Evolutionary conservation across 2,888 invertebrate genomes (phyloP), one percentile per base, ranked within the genome.

Genomic region (Folsomia manolachei): DNA sequence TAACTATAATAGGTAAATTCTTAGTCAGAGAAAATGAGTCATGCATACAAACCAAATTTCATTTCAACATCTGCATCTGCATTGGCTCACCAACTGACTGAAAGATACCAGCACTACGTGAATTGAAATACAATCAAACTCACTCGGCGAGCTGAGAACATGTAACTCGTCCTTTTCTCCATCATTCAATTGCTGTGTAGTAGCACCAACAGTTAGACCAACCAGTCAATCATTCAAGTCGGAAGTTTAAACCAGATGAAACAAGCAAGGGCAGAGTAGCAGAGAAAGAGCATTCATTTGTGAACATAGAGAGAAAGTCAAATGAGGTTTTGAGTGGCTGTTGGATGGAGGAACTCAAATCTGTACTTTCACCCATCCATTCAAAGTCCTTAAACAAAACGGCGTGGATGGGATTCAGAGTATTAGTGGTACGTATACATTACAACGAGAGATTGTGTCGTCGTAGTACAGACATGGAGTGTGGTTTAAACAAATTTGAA

Each of bases 241-340:
- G 39, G 39, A 39, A n/a, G n/a, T n/a, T n/a, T n/a, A n/a, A n/a
- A n/a, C n/a, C n/a, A n/a, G n/a, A n/a, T n/a, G n/a, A n/a, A n/a
- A n/a, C n/a, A n/a, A n/a, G n/a, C 51, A 51, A 51, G 51, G 51
- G 51, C 18, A 51, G 51, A 51, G 51, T 18, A 51, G 9, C 51
- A 51, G 51, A 51, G 51, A 56, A 66, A 51, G 65, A 60, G 61
- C 61, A 60, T 26, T 52, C 25, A n/a, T n/a, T n/a, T n/a, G 52
- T 23, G 61, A 24, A 18, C 26, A 52, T 18, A 68, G 53, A 67
- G 53, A 39, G 62, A 27, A 63, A 53, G 65, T 66, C 61, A 65
- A 70, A 73, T 70, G 73, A 73, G 73, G 56, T 67, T 73, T 73
- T 70, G 73, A 73, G 70, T 73, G 73, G 63, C 62, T 66, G 2